These are phyloP conservation scores for Bombus waltoni DNA, from an alignment of 1,140 invertebrate genomes.

Conservation along the genomic window DNA sequence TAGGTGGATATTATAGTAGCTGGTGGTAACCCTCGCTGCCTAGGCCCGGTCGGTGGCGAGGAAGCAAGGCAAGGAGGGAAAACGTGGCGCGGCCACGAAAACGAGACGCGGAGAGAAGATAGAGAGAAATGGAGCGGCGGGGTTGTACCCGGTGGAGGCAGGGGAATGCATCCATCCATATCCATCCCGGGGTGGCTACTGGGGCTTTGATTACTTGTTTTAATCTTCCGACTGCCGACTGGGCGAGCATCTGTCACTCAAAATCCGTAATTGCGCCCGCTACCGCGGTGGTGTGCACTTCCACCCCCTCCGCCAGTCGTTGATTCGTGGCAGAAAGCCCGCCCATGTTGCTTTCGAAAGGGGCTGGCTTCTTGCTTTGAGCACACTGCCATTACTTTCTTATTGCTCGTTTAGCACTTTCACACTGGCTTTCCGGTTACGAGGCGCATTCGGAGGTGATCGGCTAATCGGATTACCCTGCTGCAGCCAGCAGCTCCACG, in stretches of 20 bases:
- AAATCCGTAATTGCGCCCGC: constrained; percentile 81
- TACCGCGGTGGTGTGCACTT: constrained; percentile 54
- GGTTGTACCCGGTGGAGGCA: constrained; percentile 32
- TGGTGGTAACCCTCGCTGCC: constrained; percentile 54
- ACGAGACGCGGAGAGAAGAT: constrained; percentile 15
- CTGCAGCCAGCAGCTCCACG: neutral
- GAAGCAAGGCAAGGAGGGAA: constrained; percentile 5
- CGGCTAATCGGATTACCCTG: constrained; percentile 39
- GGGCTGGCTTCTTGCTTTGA: constrained; percentile 39
- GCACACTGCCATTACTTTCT: constrained; percentile 63
- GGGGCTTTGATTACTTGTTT: constrained; percentile 83
- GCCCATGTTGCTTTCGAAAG: constrained; percentile 19
- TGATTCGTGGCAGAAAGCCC: constrained; percentile 4
- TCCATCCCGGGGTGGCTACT: constrained; percentile 73
- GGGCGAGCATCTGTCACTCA: constrained; percentile 83
- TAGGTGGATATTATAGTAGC: constrained; percentile 67
- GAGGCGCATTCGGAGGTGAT: constrained; percentile 5
- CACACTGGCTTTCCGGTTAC: constrained; percentile 40
- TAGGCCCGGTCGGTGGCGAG: neutral
- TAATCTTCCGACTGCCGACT: constrained; percentile 82
- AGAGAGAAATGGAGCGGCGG: constrained; percentile 8
- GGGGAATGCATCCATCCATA: constrained; percentile 75
- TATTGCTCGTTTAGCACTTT: constrained; percentile 69
- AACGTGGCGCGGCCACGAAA: constrained; percentile 35
- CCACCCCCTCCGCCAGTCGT: constrained; percentile 23